A percentile compares a stretch with the other conserved stretches of the same genome.
Evolutionary conservation across 1,140 invertebrate species (phyloP).

Genomic region (Tyrophagus putrescentiae): DNA sequence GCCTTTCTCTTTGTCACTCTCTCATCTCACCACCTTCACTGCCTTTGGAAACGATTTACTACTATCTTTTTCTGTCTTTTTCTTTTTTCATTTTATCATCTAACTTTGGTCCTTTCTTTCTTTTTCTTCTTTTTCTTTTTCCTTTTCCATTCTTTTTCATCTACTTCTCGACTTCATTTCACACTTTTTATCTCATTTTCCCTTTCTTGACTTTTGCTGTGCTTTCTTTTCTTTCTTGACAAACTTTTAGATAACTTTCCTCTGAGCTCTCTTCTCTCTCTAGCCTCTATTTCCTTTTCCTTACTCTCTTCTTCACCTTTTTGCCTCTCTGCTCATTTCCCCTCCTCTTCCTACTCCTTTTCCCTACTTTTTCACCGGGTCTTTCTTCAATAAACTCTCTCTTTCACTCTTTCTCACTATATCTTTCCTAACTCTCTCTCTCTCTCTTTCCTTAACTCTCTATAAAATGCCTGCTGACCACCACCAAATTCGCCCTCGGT

Average conservation of each 20-base stretch:
- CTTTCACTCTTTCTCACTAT: too few relatives aligned
- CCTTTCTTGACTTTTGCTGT: not conserved
- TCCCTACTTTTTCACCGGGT: not conserved
- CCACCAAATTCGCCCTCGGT: too few relatives aligned
- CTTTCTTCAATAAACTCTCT: too few relatives aligned
- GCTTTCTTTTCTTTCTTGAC: not conserved
- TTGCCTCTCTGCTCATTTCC: not conserved
- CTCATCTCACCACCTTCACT: not conserved
- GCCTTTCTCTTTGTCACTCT: not conserved
- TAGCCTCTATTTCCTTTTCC: not conserved
- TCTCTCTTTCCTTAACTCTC: too few relatives aligned
- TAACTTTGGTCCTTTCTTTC: too few relatives aligned
- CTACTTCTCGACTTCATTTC: not conserved
- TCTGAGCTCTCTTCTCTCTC: not conserved
- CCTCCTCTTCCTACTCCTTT: not conserved
- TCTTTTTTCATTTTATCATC: not conserved
- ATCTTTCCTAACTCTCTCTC: too few relatives aligned
- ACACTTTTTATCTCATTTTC: not conserved
- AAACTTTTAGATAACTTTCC: not conserved
- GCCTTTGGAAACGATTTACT: not conserved
- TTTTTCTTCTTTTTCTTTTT: not conserved
- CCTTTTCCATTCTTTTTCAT: not conserved
- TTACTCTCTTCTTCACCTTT: not conserved
- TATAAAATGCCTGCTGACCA: too few relatives aligned
- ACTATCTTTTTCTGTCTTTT: not conserved